Conservation (phyloP, 1,140 invertebrate species). For the Pseudomyrmex gracilis region DNA sequence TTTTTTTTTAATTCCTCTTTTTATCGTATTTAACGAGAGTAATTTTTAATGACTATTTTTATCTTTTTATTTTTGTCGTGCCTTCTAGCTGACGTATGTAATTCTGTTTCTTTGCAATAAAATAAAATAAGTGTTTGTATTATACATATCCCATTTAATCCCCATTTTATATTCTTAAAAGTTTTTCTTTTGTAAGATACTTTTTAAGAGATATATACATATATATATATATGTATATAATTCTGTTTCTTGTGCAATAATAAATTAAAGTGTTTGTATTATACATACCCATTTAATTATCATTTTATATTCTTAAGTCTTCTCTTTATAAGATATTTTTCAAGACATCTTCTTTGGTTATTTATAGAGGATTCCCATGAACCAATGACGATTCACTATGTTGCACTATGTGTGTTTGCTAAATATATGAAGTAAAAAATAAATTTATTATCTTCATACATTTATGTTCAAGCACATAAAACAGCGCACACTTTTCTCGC, state of each 20-base stretch:
- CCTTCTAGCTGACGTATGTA: background rate
- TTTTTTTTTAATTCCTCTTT: too few relatives aligned
- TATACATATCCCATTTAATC: background rate
- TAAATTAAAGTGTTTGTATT: background rate
- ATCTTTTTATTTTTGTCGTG: background rate
- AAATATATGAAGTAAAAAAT: slow-evolving; percentile 21
- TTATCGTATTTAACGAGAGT: background rate
- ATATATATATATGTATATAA: too few relatives aligned
- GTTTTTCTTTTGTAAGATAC: too few relatives aligned
- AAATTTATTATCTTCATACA: slow-evolving; percentile 1
- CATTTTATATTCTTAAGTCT: too few relatives aligned
- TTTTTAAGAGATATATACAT: too few relatives aligned
- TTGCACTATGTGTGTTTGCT: background rate
- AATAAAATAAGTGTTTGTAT: background rate
- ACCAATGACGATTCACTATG: background rate
- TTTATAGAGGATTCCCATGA: background rate
- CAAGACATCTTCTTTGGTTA: too few relatives aligned
- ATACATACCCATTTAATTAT: background rate
- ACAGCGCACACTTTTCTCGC: background rate
- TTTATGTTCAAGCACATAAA: background rate
- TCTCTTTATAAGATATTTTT: too few relatives aligned
- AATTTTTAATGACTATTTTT: slow-evolving; percentile 2
- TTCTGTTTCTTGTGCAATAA: too few relatives aligned
- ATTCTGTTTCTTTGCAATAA: background rate
- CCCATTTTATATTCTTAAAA: too few relatives aligned